Base-by-base conservation (phyloP, 2,113 vertebrate species). In the Amphiprion percula region DNA sequence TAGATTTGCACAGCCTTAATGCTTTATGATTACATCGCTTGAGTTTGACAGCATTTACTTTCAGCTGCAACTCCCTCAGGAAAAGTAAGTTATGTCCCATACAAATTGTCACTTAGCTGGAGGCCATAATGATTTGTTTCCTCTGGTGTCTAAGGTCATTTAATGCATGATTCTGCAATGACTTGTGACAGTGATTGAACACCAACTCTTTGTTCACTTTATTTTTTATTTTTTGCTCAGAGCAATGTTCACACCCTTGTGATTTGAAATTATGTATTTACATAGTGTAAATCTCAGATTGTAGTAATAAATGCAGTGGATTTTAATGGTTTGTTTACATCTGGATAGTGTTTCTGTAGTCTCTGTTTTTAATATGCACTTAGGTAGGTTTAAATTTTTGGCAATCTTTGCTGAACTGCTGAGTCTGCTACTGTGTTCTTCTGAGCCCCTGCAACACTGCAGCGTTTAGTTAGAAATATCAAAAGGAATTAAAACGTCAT, bases 81-180 rank as follows among this genome's bases (percentile, higher is more conserved):
- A 91, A 76, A 83, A 86, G 84, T 65, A 77, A 79, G 87, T 90
- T 88, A 76, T 87, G 92, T 93, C 89, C 86, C 75, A 65, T 80
- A 83, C 82, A 91, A 79, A 88, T 83, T 88, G 84, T 93, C 92
- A 91, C 92, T 87, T 74, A 82, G 84, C 87, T 49, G 8, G 73
- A 72, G 86, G 72, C 84, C 63, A 2, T 93, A 94, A 93, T 93
- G 91, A 94, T 92, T 92, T 89, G 91, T 93, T 93, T 92, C 91
- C 91, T 87, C 86, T 68, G 78, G 87, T 90, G 89, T 92, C 90
- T 67, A 68, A 87, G 86, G 92, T 91, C 86, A 90, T 93, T 93
- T 91, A 80, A 85, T 83, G 78, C 84, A 59, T 74, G 74, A 82
- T 86, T 90, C 67, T 72, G 70, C 87, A 89, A 94, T 74, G 79